Base-by-base conservation (phyloP, 1,140 invertebrate genomes). In the Xylocopa sonorina region DNA sequence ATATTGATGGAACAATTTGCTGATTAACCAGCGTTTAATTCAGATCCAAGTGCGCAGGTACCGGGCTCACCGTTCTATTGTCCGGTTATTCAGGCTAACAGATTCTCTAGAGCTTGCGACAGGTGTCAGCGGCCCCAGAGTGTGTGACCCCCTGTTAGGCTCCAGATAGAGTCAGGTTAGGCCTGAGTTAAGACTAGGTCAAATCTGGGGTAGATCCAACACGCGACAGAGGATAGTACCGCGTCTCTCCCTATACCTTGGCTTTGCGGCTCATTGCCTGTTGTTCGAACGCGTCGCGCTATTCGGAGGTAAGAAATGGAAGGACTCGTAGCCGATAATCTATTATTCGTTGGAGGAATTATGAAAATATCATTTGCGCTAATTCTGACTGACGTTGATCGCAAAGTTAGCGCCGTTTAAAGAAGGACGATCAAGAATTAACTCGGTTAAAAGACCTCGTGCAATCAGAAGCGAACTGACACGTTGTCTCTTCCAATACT, bases 81-180 rank as follows among this genome's bases (percentile, higher is more conserved):
- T 78, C 55, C 32, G 77, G 58, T 55, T 64, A 57, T 48, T 73
- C 58, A 72, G 69, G 50, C 48, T 73, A 53, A 53, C 58, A 63
- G 57, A 78, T 72, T 73, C 73, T 75, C 73, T 32, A 51, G 73
- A 75, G 60, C 43, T 38, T 63, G 63, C 78, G 78, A 80, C 78
- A 80, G 78, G 78, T 80, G 78, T 80, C 78, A 50, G 78, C 63
- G 72, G 58, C 53, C 62, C 29, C 46, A 48, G 53, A 50, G 32
- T 73, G 27, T 64, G 78, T n/a, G 68, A 64, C 53, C 74, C n/a
- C 50, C 27, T 53, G 77, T 64, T 64, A 72, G 77, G 57, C 29
- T 53, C 38, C 10, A 48, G 38, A 46, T 55, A 72, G 58, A 63
- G 75, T 68, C 43, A 62, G 66, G 66, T 50, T 60, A 69, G 75